A percentile compares a stretch with the other conserved stretches of the same genome.
phyloP scores from a whole-genome alignment of 2,113 vertebrate species.

The Odocoileus virginianus region DNA sequence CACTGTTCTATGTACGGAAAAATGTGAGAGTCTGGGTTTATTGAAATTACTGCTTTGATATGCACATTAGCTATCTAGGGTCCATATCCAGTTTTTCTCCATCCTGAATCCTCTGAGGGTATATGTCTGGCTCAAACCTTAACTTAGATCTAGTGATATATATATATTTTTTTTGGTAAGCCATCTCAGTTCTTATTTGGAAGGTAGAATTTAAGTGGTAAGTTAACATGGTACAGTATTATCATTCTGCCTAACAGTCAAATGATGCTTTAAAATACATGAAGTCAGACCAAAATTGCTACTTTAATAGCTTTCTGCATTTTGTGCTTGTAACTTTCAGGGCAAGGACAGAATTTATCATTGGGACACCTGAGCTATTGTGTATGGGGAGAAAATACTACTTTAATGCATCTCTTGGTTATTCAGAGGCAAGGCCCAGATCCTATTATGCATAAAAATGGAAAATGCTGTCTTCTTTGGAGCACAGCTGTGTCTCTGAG shows the following conservation, averaged over 20 bases:
- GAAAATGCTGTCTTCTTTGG: not conserved
- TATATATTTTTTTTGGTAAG: not conserved
- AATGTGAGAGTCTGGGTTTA: not conserved
- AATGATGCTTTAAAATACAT: constrained; percentile 19
- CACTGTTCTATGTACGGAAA: not conserved
- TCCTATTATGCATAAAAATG: not conserved
- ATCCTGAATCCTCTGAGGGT: not conserved
- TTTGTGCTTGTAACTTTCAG: constrained; percentile 10
- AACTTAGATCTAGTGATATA: not conserved
- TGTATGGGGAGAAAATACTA: not conserved
- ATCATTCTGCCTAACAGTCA: not conserved
- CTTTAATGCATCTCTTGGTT: not conserved
- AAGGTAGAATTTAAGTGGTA: constrained; percentile 8
- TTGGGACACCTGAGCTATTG: not conserved
- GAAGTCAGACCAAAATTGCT: not conserved
- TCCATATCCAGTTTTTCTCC: not conserved
- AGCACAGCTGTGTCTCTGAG: not conserved
- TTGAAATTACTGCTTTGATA: not conserved
- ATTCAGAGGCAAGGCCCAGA: not conserved
- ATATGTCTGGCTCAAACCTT: not conserved
- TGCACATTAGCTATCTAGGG: not conserved
- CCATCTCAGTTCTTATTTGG: not conserved
- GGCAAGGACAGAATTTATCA: not conserved
- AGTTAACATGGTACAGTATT: not conserved
- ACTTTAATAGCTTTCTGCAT: constrained; percentile 4